phyloP scores from a whole-genome alignment of 1,140 invertebrate genomes.

The Bicyclus anynana region DNA sequence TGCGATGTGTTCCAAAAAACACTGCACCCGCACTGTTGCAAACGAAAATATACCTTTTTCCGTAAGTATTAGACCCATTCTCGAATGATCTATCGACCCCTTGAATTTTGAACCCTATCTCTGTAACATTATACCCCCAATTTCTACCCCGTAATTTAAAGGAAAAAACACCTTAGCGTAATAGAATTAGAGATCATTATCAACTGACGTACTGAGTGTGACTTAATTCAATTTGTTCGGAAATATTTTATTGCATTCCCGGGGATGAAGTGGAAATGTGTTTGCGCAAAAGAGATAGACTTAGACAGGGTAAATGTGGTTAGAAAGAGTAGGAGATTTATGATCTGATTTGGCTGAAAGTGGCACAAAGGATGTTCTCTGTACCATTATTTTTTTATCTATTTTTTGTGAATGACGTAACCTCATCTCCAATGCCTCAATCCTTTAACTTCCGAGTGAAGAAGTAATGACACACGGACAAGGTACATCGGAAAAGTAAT shows the following conservation, averaged over 20 bases:
- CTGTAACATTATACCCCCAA: not conserved
- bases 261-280: constrained; percentile 2
- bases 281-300: constrained; percentile 2
- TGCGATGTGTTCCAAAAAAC: not conserved
- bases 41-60: not conserved
- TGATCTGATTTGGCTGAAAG: not conserved
- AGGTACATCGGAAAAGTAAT: no score
- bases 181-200: not conserved
- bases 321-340: not conserved
- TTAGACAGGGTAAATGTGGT: no score
- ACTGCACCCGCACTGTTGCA: not conserved
- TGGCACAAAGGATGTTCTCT: not conserved
- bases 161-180: not conserved
- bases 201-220: not conserved
- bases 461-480: no score
- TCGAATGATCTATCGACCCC: not conserved
- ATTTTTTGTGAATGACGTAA: not conserved
- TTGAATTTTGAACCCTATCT: not conserved
- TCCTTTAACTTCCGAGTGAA: not conserved
- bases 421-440: not conserved
- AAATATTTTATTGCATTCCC: constrained; percentile 6
- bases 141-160: not conserved
- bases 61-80: not conserved
- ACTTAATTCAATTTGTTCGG: not conserved
- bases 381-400: not conserved